phyloP scores from a whole-genome alignment of 2,797 vertebrate species.

The Lithobates sylvaticus region DNA sequence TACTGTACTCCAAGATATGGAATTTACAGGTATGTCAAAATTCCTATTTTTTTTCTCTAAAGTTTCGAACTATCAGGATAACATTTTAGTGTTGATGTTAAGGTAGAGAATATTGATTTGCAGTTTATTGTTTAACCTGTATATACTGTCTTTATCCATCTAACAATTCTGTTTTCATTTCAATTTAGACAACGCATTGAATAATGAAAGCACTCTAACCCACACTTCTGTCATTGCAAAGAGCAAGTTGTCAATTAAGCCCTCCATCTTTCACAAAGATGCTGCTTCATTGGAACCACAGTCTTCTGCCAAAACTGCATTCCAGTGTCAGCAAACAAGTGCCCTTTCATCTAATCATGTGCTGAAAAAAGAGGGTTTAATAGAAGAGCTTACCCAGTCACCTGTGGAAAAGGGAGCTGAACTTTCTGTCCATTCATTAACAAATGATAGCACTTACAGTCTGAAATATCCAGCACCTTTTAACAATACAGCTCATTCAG shows the following conservation, averaged over 20 bases:
- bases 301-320: constrained; percentile 88
- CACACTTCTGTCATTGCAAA: constrained; percentile 90
- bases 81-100: no score
- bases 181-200: constrained; percentile 89
- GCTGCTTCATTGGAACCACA: constrained; percentile 86
- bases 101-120: no score
- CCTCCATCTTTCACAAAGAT: constrained; percentile 89
- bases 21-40: no score
- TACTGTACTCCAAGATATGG: no score
- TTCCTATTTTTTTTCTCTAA: no score
- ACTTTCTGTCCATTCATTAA: constrained; percentile 85
- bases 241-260: constrained; percentile 89
- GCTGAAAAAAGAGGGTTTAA: constrained; percentile 85
- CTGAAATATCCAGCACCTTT: constrained; percentile 88
- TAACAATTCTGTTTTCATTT: constrained; percentile 19
- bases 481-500: constrained; percentile 80
- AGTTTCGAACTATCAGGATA: no score
- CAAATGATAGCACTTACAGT: constrained; percentile 90
- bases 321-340: constrained; percentile 91
- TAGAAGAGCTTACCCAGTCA: constrained; percentile 86
- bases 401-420: constrained; percentile 83
- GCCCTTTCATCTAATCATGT: constrained; percentile 84
- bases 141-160: neutral
- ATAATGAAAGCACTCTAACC: constrained; percentile 90
- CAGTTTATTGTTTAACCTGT: neutral